Percentiles rank a stretch among this genome's conserved stretches.
Evolutionary conservation across 2,113 vertebrate species (phyloP).

Genomic region (Labeo rohita): DNA sequence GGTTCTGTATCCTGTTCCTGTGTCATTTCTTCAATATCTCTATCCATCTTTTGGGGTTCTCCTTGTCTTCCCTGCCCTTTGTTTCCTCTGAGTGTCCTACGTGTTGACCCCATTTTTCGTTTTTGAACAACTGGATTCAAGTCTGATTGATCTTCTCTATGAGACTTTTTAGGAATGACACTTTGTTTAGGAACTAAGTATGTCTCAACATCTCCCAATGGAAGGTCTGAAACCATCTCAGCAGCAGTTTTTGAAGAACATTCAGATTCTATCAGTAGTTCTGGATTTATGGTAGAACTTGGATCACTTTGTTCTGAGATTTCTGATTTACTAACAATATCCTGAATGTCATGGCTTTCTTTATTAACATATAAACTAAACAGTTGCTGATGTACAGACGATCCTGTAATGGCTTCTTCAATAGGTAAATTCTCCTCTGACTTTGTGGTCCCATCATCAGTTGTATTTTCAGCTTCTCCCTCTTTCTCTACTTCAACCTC

Average conservation of each 20-base stretch:
- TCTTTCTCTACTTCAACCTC: constrained; percentile 6
- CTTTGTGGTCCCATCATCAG: background rate
- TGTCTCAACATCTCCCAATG: background rate
- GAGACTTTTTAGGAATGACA: background rate
- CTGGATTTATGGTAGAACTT: background rate
- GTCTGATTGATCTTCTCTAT: background rate
- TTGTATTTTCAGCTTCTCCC: background rate
- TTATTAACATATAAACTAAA: background rate
- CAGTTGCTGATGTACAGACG: background rate
- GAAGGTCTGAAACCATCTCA: background rate
- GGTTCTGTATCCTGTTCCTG: background rate
- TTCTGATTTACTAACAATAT: background rate
- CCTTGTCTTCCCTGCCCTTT: background rate
- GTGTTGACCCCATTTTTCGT: constrained; percentile 22
- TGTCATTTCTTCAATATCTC: background rate
- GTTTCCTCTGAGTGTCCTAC: background rate
- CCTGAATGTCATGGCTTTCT: background rate
- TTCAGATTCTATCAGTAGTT: background rate
- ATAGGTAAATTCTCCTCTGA: background rate
- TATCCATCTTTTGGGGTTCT: background rate
- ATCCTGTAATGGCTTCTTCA: background rate
- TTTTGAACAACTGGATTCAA: background rate
- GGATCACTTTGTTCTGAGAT: background rate
- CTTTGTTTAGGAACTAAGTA: background rate
- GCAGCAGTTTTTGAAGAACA: background rate